phyloP scores from a whole-genome alignment of 2,113 vertebrate species.

The Bubalus kerabau region DNA sequence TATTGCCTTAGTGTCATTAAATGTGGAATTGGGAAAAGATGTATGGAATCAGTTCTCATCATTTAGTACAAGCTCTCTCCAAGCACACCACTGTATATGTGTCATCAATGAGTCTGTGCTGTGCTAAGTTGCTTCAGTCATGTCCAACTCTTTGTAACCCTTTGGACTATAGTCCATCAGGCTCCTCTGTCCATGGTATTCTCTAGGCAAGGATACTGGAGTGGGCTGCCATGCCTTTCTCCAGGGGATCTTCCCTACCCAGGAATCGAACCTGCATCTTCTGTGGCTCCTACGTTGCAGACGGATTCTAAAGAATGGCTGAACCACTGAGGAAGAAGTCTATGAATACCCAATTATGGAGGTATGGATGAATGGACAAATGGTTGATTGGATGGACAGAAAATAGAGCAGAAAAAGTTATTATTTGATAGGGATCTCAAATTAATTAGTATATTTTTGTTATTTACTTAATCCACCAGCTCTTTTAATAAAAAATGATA shows the following conservation, averaged over 20 bases:
- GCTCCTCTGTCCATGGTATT: background rate
- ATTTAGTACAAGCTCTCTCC: background rate
- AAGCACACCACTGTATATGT: background rate
- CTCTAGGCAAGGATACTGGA: background rate
- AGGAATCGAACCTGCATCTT: background rate
- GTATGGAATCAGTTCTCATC: background rate
- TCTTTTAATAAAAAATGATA: background rate
- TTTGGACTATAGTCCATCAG: background rate
- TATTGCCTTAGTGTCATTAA: background rate
- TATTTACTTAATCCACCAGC: background rate
- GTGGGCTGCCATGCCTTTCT: background rate
- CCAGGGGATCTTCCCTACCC: background rate
- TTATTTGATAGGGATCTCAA: background rate
- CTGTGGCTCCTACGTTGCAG: rapidly evolving
- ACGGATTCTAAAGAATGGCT: background rate
- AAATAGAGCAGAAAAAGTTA: background rate
- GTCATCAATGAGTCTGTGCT: background rate
- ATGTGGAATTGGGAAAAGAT: background rate
- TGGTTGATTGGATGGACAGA: background rate
- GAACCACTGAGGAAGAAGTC: background rate
- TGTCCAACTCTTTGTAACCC: background rate
- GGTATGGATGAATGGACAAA: background rate
- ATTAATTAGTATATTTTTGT: background rate
- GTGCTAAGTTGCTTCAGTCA: background rate
- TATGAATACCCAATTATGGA: background rate